These are phyloP conservation scores for Cantharis rustica DNA, from an alignment of 2,888 invertebrate genomes.

Conservation along the genomic window DNA sequence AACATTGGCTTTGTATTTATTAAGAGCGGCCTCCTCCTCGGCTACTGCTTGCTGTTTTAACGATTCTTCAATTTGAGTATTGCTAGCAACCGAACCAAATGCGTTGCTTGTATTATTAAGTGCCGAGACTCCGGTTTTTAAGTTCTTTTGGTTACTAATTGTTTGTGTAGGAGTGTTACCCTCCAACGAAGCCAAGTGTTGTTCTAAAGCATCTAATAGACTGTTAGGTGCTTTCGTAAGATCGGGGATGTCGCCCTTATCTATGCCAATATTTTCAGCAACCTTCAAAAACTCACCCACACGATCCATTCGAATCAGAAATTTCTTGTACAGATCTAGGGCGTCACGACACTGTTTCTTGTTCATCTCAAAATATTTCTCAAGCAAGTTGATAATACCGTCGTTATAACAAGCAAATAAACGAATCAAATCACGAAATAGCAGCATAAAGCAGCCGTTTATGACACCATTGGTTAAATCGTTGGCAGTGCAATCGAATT, in stretches of 20 bases:
- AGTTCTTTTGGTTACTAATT: slow-evolving; percentile 85
- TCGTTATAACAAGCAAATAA: slow-evolving; percentile 99
- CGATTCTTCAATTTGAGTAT: slow-evolving; percentile 81
- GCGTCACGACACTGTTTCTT: slow-evolving; percentile 99
- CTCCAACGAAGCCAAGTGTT: slow-evolving; percentile 93
- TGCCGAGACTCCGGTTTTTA: slow-evolving; percentile 87
- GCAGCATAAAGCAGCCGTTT: slow-evolving; percentile 98
- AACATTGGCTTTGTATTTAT: slow-evolving; percentile 90
- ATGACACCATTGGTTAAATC: slow-evolving; percentile 95
- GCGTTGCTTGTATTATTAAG: slow-evolving; percentile 87
- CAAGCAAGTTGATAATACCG: slow-evolving; percentile 97
- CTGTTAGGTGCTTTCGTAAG: slow-evolving; percentile 98
- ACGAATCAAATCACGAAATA: slow-evolving; percentile 98
- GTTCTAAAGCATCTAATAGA: slow-evolving; percentile 94
- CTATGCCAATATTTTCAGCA: slow-evolving; percentile 90
- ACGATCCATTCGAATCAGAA: slow-evolving; percentile 98
- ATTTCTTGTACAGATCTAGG: slow-evolving; percentile 98
- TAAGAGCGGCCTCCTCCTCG: slow-evolving; percentile 95
- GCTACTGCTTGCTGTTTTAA: slow-evolving; percentile 87
- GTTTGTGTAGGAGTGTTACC: slow-evolving; percentile 90
- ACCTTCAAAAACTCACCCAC: slow-evolving; percentile 98
- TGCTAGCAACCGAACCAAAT: slow-evolving; percentile 83
- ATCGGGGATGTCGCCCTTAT: slow-evolving; percentile 99
- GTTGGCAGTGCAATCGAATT: slow-evolving; percentile 97
- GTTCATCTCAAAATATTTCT: slow-evolving; percentile 99